Evolutionary conservation across 37 sponge, comb jelly and placozoan genomes (phyloP), one percentile per base, ranked within the genome.

Genomic region (Amphimedon queenslandica): DNA sequence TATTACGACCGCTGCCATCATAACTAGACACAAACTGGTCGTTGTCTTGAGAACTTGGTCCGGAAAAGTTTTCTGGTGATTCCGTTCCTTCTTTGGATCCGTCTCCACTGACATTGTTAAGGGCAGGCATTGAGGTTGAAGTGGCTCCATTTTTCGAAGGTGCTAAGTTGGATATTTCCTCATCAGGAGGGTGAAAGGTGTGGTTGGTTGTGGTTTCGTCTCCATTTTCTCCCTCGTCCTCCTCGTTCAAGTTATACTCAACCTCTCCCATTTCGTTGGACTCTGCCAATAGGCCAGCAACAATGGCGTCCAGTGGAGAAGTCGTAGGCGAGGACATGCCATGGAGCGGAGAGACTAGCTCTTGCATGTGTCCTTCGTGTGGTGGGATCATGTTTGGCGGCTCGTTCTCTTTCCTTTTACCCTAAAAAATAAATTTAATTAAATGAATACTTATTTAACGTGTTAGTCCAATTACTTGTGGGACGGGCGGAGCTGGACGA

Each of bases 401-500:
- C n/a, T n/a, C 53, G 13, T 47, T 47, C 8, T 13, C 53, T 13
- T 47, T 47, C 53, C 13, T 47, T 47, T 47, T 47, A 47, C 53
- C 53, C 53, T 47, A 47, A 18, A 47, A 18, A 47, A 8, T 18
- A 47, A 47, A 18, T 18, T 47, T 18, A 13, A 47, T 47, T 18
- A 47, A 18, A 47, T 13, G 8, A 47, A 13, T 47, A 47, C 53
- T 47, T 18, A 8, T 18, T 18, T 18, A 18, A 8, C 8, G 8
- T 18, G 8, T 47, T 8, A 47, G 8, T 18, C 13, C 53, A 47
- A 18, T 8, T 47, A 39, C 28, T 41, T 35, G 0, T 10, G 77
- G 83, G 11, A 70, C 65, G 0, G 64, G 28, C 0, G 83, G 83
- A 27, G 83, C 83, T 11, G 76, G 76, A 1, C 83, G 63, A 4